Evolutionary conservation across 2,113 vertebrate genomes (phyloP).

Genomic region (Sorex fumeus): DNA sequence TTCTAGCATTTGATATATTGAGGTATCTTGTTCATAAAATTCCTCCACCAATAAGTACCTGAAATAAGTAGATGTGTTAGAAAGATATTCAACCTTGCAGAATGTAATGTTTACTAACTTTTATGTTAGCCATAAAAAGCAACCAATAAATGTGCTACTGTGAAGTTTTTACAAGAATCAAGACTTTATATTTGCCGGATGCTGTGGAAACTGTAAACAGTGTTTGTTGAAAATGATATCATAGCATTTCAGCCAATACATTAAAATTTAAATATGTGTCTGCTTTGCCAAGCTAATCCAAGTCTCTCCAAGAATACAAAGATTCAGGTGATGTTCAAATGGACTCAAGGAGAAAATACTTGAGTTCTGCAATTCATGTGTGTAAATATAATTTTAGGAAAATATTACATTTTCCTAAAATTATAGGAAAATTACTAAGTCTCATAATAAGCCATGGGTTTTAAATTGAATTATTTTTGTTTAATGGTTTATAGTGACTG

Average conservation of each 20-base stretch:
- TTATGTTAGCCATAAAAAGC: conserved; percentile 26
- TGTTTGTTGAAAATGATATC: conserved; percentile 52
- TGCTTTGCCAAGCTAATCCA: conserved; percentile 19
- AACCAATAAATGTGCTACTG: background rate
- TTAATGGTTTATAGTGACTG: background rate
- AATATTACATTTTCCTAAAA: background rate
- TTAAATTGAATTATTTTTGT: background rate
- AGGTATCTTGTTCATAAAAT: background rate
- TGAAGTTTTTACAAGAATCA: conserved; percentile 47
- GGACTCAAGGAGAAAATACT: background rate
- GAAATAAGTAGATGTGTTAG: background rate
- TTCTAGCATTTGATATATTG: background rate
- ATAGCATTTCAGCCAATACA: background rate
- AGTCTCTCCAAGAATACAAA: conserved; percentile 30
- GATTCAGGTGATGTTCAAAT: conserved; percentile 19
- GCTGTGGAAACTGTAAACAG: conserved; percentile 43
- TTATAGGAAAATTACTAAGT: conserved; percentile 31
- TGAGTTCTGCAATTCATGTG: background rate
- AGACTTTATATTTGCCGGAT: conserved; percentile 19
- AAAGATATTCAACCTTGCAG: background rate
- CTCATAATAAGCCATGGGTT: background rate
- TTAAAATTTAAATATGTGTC: conserved; percentile 50
- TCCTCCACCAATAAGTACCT: background rate
- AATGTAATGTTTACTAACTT: conserved; percentile 42
- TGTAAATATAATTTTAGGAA: background rate